Evolutionary conservation across 2,797 vertebrate species (phyloP), one percentile per base, ranked within the genome.

Genomic region (Takifugu rubripes): DNA sequence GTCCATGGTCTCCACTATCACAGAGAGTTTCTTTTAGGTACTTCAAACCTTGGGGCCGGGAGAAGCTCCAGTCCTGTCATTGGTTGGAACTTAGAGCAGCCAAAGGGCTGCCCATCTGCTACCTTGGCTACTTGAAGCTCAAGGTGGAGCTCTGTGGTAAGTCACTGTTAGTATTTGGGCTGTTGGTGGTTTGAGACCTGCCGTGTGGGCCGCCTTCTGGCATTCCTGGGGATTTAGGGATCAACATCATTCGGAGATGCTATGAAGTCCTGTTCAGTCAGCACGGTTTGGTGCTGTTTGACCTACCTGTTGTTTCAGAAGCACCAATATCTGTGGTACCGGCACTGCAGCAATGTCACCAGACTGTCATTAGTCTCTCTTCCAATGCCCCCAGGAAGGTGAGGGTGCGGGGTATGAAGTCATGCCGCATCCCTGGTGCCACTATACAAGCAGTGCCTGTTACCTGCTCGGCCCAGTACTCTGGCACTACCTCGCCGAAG

Each of bases 311-410:
- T 1, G 25, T 49, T 1, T 0, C 48, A 15, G 1, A 27, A 24
- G 48, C 48, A 3, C 12, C 11, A 24, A 27, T 5, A 2, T 6
- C 5, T 12, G 25, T 40, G 36, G 3, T 40, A 14, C 36, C 1
- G 36, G 36, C 48, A 5, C 3, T 49, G 3, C 25, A 49, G 10
- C 26, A 15, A 14, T 26, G 16, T 15, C 25, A 49, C 6, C 46
- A 47, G 17, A 21, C 46, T 9, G 16, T 4, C 3, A 1, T 2
- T 3, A 4, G 11, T 0, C 7, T 2, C 3, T 3, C 9, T 49
- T 6, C 15, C 1, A 5, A 1, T 0, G 3, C 1, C 1, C 6
- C 4, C 0, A 14, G 48, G 1, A 27, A 27, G 14, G 24, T 49
- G 3, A 27, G 16, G 24, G 48, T 49, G 1, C 2, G 14, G 3